Evolutionary conservation across 2,888 invertebrate genomes (phyloP).

Genomic region (Linyphia triangularis): DNA sequence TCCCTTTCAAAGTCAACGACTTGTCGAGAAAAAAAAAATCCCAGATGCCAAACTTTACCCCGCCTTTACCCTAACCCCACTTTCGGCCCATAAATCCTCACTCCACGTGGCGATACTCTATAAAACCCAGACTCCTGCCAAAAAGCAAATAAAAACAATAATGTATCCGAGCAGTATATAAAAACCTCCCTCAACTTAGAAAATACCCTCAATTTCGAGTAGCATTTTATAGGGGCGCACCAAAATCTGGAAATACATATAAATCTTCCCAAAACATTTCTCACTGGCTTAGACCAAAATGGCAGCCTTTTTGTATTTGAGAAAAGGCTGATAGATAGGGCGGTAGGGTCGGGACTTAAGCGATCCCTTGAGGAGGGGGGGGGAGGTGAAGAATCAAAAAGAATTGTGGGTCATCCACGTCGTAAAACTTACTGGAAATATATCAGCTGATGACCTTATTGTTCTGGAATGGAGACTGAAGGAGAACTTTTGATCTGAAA

Average conservation of each 20-base stretch:
- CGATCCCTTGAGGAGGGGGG: conserved; percentile 2
- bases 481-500: conserved; percentile 44
- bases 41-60: neutral
- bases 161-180: conserved; percentile 6
- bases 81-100: conserved; percentile 19
- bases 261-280: conserved; percentile 45
- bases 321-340: neutral
- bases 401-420: conserved; percentile 26
- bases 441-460: conserved; percentile 54
- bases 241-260: conserved; percentile 37
- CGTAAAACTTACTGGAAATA: conserved; percentile 51
- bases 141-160: conserved; percentile 21
- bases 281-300: conserved; percentile 31
- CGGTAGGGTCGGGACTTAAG: neutral
- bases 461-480: conserved; percentile 37
- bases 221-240: conserved; percentile 24
- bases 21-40: neutral
- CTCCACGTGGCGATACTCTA: neutral
- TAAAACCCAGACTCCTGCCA: neutral
- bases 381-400: neutral
- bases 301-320: conserved; percentile 44
- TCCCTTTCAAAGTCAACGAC: neutral
- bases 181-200: neutral
- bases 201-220: conserved; percentile 33
- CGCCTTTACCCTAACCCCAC: neutral